A percentile compares a stretch with the other conserved stretches of the same genome.
phyloP scores from a whole-genome alignment of 2,797 vertebrate species.

The Bryconaethiops microstoma region DNA sequence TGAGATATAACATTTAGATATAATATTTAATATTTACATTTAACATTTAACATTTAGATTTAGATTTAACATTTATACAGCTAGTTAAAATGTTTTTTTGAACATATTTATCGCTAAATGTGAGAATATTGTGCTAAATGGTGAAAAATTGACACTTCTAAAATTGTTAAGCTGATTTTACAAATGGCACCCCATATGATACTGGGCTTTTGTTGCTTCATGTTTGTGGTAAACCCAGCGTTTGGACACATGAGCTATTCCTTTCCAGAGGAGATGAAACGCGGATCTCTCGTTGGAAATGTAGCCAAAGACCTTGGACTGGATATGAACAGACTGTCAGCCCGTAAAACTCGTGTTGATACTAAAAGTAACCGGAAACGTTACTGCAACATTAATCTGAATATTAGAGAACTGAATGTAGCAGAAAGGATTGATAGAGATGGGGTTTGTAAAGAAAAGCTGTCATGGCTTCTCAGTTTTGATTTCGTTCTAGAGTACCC shows the following conservation, averaged over 20 bases:
- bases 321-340: constrained; percentile 45
- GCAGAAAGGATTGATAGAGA: constrained; percentile 66
- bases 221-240: too few species aligned
- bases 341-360: constrained; percentile 61
- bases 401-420: constrained; percentile 62
- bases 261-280: constrained; percentile 74
- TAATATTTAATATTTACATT: too few species aligned
- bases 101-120: too few species aligned
- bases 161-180: too few species aligned
- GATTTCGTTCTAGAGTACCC: constrained; percentile 29
- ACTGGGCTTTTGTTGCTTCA: too few species aligned
- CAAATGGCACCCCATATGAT: too few species aligned
- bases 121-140: too few species aligned
- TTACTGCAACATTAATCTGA: constrained; percentile 65
- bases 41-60: too few species aligned
- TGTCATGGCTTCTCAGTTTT: neutral
- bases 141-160: too few species aligned
- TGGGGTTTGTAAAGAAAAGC: constrained; percentile 56
- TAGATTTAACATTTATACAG: too few species aligned
- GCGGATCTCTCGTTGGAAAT: constrained; percentile 61
- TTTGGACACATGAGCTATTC: constrained; percentile 72
- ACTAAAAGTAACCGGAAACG: constrained; percentile 56
- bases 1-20: too few species aligned
- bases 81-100: too few species aligned
- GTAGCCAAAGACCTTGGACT: constrained; percentile 63